Percentiles rank a stretch among this genome's conserved stretches.
Conservation (phyloP, 2,113 vertebrate genomes). For the Cyprinodon variegatus region DNA sequence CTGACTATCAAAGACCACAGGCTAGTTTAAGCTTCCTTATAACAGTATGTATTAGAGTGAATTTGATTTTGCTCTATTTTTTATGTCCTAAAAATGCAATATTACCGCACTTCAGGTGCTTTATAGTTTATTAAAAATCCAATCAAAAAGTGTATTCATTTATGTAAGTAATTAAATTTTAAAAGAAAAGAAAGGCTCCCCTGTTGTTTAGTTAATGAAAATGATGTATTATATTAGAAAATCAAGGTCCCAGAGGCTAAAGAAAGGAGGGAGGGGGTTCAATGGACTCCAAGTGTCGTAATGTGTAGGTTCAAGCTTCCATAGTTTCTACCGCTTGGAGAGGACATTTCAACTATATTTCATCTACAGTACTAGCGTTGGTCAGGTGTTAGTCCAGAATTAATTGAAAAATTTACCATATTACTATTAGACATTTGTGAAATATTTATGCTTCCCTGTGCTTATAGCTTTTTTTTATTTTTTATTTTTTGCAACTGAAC, state of each 20-base stretch:
- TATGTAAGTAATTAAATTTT: background rate
- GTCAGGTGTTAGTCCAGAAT: background rate
- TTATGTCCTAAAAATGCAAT: background rate
- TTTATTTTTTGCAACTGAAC: too few relatives aligned
- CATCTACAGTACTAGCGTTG: background rate
- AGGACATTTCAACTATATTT: background rate
- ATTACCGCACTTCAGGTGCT: background rate
- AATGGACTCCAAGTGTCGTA: background rate
- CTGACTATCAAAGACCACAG: slow-evolving; percentile 59
- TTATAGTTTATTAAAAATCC: background rate
- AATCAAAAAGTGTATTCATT: background rate
- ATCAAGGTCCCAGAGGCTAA: background rate
- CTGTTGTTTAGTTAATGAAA: background rate
- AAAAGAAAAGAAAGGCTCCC: background rate
- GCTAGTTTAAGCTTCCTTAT: slow-evolving; percentile 34
- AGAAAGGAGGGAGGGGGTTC: background rate
- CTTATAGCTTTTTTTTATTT: background rate
- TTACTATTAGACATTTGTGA: background rate
- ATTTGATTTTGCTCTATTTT: background rate
- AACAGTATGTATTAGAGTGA: background rate
- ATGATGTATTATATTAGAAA: background rate
- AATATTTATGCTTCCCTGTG: background rate
- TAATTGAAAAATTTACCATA: background rate
- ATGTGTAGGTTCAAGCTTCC: background rate
- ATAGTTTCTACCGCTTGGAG: background rate